These are phyloP conservation scores for Clarias pachynema DNA, from an alignment of 2,797 vertebrate species.

Conservation along the genomic window DNA sequence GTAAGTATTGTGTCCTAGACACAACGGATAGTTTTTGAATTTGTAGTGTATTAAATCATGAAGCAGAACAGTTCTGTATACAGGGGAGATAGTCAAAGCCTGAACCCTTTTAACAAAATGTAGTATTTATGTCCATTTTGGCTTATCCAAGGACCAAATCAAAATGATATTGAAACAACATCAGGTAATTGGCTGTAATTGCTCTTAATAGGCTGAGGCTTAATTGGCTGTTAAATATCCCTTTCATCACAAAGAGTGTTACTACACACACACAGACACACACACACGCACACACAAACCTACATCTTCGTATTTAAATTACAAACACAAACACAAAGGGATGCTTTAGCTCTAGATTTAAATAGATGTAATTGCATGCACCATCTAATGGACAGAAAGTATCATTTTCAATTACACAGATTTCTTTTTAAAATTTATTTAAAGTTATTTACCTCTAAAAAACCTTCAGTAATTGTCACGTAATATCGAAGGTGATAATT, in stretches of 20 bases:
- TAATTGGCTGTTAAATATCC: conserved; percentile 58
- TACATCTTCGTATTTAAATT: conserved; percentile 17
- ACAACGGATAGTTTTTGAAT: not conserved
- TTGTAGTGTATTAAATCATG: not conserved
- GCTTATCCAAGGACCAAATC: conserved; percentile 53
- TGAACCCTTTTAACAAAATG: conserved; percentile 24
- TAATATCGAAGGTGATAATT: not conserved
- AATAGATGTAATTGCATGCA: conserved; percentile 10
- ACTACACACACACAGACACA: conserved; percentile 30
- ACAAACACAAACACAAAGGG: conserved; percentile 36
- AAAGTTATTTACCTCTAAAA: not conserved
- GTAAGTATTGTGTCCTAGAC: not conserved
- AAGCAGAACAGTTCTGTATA: not conserved
- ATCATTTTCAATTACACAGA: not conserved
- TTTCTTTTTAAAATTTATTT: too few species aligned
- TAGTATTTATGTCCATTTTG: conserved; percentile 50
- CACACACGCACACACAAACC: not conserved
- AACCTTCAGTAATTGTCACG: not conserved
- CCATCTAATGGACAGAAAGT: not conserved
- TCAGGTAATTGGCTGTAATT: conserved; percentile 60
- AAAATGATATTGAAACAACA: conserved; percentile 54
- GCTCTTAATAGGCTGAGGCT: conserved; percentile 50
- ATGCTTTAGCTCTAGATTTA: conserved; percentile 28
- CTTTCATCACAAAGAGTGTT: conserved; percentile 56
- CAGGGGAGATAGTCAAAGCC: not conserved